A percentile compares a stretch with the other conserved stretches of the same genome.
phyloP scores from a whole-genome alignment of 2,888 invertebrate genomes.

The Meiosimyza platycephala region DNA sequence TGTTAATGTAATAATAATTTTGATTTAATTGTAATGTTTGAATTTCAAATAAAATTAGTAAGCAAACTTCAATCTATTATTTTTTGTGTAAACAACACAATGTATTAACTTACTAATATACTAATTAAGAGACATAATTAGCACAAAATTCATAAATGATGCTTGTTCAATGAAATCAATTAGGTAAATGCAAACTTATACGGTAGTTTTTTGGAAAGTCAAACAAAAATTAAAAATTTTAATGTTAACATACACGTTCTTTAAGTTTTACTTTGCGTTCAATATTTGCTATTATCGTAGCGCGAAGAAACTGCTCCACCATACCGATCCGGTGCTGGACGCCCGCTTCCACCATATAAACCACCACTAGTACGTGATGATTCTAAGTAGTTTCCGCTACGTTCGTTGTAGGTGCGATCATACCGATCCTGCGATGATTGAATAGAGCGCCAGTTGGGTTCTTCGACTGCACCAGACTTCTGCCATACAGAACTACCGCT shows the following conservation, averaged over 20 bases:
- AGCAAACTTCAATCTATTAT: too few relatives aligned
- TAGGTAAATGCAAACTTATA: too few relatives aligned
- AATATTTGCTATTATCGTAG: constrained; percentile 47
- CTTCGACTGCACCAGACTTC: constrained; percentile 57
- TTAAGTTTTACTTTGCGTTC: neutral
- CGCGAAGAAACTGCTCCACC: constrained; percentile 63
- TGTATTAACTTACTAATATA: neutral
- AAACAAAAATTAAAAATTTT: constrained; percentile 17
- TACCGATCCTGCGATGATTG: constrained; percentile 63
- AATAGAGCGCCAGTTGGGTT: constrained; percentile 61
- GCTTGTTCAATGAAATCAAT: too few relatives aligned
- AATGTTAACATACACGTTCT: constrained; percentile 16
- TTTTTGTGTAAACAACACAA: too few relatives aligned
- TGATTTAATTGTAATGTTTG: too few relatives aligned
- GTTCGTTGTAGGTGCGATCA: constrained; percentile 66
- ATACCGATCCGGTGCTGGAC: constrained; percentile 64
- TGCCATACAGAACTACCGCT: constrained; percentile 58
- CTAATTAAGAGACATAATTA: neutral
- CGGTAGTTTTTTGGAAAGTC: neutral
- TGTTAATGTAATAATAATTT: too few relatives aligned
- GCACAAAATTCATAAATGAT: neutral
- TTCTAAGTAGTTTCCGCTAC: constrained; percentile 58
- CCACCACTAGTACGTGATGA: constrained; percentile 54
- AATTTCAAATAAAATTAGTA: too few relatives aligned
- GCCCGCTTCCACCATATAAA: constrained; percentile 56